Evolutionary conservation across 2,888 invertebrate genomes (phyloP).

Genomic region (Heliconius hortense): DNA sequence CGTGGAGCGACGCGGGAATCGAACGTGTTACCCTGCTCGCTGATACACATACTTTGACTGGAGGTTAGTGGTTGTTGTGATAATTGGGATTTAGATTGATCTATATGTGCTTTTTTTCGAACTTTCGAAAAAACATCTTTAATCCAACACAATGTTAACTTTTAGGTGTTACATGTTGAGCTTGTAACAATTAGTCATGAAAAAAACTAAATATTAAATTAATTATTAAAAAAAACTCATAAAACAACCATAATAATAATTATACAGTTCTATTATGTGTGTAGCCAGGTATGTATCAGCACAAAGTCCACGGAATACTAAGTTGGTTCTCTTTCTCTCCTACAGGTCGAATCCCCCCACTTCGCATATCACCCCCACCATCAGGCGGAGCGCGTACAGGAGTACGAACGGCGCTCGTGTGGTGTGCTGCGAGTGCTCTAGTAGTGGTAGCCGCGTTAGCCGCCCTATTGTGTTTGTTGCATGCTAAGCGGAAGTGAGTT

Average conservation of each 20-base stretch:
- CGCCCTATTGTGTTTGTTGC: slow-evolving; percentile 65
- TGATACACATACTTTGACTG: slow-evolving; percentile 82
- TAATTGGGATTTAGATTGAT: background rate
- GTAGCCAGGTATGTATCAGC: too few relatives aligned
- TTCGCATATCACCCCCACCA: slow-evolving; percentile 64
- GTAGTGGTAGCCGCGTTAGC: slow-evolving; percentile 68
- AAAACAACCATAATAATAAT: too few relatives aligned
- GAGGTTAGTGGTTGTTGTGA: slow-evolving; percentile 45
- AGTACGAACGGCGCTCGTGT: slow-evolving; percentile 66
- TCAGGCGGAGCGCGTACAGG: slow-evolving; percentile 61
- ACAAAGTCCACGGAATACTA: background rate
- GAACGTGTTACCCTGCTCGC: slow-evolving; percentile 81
- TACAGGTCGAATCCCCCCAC: slow-evolving; percentile 70
- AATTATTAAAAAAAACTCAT: too few relatives aligned
- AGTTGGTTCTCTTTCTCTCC: background rate
- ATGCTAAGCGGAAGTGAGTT: slow-evolving; percentile 70
- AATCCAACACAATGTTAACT: too few relatives aligned
- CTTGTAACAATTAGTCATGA: too few relatives aligned
- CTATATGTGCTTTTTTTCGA: too few relatives aligned
- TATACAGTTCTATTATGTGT: too few relatives aligned
- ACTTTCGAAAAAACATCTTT: too few relatives aligned
- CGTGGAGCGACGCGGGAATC: slow-evolving; percentile 83
- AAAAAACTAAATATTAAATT: too few relatives aligned
- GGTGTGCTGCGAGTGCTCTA: slow-evolving; percentile 68
- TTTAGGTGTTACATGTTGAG: too few relatives aligned